Conservation (phyloP, 92 coral and sea anemone species). For the Parazoanthus darwini region DNA sequence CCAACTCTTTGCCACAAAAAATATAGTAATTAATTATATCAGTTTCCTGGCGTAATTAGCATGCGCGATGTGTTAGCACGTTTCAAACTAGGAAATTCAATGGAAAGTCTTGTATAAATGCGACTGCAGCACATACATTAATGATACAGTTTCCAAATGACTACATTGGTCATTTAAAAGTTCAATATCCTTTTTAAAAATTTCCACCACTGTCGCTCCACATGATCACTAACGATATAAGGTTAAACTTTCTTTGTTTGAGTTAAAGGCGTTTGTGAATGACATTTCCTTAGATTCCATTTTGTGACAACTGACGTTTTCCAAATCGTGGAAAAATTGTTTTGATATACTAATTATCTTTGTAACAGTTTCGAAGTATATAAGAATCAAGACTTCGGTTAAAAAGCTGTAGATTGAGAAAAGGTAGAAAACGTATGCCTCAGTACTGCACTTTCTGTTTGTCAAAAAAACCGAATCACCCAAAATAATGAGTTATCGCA, state of each 20-base stretch:
- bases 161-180: no score
- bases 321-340: no score
- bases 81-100: background rate
- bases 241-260: background rate
- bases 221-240: background rate
- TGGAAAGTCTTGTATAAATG: background rate
- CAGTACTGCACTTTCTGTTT: background rate
- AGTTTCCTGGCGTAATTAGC: no score
- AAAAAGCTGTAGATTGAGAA: background rate
- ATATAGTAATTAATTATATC: background rate
- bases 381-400: background rate
- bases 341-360: no score
- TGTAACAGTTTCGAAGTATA: background rate
- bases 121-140: background rate
- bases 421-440: background rate
- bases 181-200: background rate
- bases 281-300: background rate
- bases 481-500: background rate
- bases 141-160: background rate
- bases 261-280: background rate
- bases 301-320: background rate
- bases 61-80: background rate
- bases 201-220: background rate
- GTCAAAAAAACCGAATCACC: background rate
- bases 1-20: background rate